These are phyloP conservation scores for Cairina moschata DNA, from an alignment of 2,113 vertebrate genomes.

Conservation along the genomic window DNA sequence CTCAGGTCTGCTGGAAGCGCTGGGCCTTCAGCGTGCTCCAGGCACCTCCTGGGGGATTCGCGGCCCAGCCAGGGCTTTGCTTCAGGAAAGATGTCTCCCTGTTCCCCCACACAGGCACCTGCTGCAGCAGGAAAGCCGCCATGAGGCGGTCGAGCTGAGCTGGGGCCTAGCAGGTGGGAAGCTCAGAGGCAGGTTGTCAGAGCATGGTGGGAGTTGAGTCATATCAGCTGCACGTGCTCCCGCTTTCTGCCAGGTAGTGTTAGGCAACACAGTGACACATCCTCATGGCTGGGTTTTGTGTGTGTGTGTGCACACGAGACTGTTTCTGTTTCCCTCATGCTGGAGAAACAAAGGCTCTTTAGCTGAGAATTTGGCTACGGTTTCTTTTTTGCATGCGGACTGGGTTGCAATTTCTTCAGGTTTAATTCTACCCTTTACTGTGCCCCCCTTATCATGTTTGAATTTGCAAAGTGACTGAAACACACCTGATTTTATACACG, in stretches of 20 bases:
- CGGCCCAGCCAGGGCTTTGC: background rate
- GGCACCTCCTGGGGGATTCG: background rate
- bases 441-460: background rate
- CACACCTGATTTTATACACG: background rate
- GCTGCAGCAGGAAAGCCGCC: background rate
- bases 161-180: background rate
- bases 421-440: background rate
- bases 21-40: background rate
- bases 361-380: background rate
- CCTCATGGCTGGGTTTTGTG: background rate
- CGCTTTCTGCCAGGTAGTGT: background rate
- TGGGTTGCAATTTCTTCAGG: background rate
- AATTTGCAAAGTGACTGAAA: background rate
- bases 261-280: background rate
- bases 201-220: background rate
- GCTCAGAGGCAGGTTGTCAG: background rate
- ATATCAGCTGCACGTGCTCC: fast-evolving
- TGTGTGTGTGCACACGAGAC: background rate
- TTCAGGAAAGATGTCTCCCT: background rate
- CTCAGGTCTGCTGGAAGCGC: background rate
- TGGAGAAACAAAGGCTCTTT: background rate
- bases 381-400: background rate
- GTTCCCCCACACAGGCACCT: background rate
- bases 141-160: background rate
- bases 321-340: background rate